Evolutionary conservation across 1,140 invertebrate species (phyloP).

Genomic region (Augochlora pura): DNA sequence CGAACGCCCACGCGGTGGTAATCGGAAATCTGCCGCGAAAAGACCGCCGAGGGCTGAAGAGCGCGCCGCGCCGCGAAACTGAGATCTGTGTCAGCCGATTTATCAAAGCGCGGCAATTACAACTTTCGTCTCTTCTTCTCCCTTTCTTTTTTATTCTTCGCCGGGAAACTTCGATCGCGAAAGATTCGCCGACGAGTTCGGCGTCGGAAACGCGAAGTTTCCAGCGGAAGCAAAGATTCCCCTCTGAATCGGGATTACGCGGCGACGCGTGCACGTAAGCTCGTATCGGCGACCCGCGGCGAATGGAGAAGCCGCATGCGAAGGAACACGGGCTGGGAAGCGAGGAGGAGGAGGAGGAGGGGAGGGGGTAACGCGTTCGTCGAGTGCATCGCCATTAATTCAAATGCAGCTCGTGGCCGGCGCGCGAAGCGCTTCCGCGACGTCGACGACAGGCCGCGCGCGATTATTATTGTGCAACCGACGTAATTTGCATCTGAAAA

Average conservation of each 20-base stretch:
- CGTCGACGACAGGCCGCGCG: slow-evolving; percentile 19
- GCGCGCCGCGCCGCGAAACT: no score
- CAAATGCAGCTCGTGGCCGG: slow-evolving; percentile 38
- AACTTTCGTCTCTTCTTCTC: no score
- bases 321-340: no score
- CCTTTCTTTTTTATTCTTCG: no score
- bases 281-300: neutral
- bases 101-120: no score
- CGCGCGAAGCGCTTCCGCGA: slow-evolving; percentile 42
- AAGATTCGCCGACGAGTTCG: neutral
- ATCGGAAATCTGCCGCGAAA: no score
- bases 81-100: no score
- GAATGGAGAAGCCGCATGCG: no score
- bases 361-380: neutral
- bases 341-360: neutral
- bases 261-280: neutral
- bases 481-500: slow-evolving; percentile 52
- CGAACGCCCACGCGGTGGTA: no score
- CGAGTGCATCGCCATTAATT: slow-evolving; percentile 34
- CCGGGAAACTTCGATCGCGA: no score
- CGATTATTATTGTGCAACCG: slow-evolving; percentile 49
- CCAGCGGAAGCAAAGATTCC: neutral
- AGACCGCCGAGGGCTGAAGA: no score
- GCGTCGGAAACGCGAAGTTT: neutral
- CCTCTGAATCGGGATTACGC: slow-evolving; percentile 29